Percentiles rank a stretch among this genome's conserved stretches.
phyloP scores from a whole-genome alignment of 2,797 vertebrate genomes.

The Cryptoblepharus egeriae region DNA sequence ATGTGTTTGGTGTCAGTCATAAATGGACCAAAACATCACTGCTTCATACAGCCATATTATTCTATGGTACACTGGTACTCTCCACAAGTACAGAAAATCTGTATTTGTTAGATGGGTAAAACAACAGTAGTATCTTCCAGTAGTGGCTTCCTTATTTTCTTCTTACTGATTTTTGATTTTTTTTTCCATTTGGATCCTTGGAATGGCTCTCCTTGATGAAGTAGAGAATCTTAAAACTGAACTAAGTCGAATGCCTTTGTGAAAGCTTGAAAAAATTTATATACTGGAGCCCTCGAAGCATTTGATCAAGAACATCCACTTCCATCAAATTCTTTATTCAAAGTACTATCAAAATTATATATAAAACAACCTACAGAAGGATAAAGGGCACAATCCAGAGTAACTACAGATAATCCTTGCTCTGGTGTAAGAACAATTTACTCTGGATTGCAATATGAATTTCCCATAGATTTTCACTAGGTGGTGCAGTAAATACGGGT shows the following conservation, averaged over 20 bases:
- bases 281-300: neutral
- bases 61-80: neutral
- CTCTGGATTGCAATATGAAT: no score
- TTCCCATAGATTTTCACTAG: no score
- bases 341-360: neutral
- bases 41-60: neutral
- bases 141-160: neutral
- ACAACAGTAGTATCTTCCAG: no score
- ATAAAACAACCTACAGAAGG: neutral
- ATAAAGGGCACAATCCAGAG: no score
- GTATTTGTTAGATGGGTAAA: neutral
- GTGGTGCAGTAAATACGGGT: no score
- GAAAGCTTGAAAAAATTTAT: neutral
- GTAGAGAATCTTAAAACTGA: neutral
- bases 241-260: neutral
- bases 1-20: neutral
- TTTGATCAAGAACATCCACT: neutral
- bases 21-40: conserved; percentile 3
- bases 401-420: no score
- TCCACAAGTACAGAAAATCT: neutral
- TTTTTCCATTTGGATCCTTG: neutral
- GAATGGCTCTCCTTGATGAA: neutral
- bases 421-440: no score
- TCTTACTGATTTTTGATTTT: no score
- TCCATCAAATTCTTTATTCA: neutral